These are phyloP conservation scores for Staurois parvus DNA, from an alignment of 2,797 vertebrate genomes.

Conservation along the genomic window DNA sequence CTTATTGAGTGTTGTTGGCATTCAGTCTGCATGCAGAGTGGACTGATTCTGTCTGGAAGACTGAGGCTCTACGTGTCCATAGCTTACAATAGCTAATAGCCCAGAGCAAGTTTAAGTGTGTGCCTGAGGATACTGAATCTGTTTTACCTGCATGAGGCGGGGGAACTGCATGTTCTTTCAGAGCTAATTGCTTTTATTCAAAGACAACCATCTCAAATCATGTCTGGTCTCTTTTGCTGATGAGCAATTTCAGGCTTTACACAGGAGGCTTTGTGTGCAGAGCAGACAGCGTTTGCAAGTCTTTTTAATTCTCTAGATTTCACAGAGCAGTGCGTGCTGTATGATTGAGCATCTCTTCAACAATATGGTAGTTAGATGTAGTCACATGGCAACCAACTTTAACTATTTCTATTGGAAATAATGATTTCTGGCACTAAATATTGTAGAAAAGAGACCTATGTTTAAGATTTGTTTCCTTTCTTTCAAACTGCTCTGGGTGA, in stretches of 20 bases:
- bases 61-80: constrained; percentile 54
- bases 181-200: constrained; percentile 76
- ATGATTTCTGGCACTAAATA: too few relatives aligned
- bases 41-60: constrained; percentile 57
- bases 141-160: constrained; percentile 61
- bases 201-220: constrained; percentile 71
- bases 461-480: too few relatives aligned
- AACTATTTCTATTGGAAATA: background rate
- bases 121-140: constrained; percentile 61
- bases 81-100: constrained; percentile 61
- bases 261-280: constrained; percentile 74
- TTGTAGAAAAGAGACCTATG: too few relatives aligned
- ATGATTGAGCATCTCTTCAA: constrained; percentile 56
- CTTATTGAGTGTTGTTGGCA: constrained; percentile 35
- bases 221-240: constrained; percentile 70
- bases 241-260: constrained; percentile 74
- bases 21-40: constrained; percentile 51
- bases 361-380: constrained; percentile 48
- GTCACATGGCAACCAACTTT: constrained; percentile 39
- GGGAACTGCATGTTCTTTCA: constrained; percentile 75
- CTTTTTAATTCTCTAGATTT: constrained; percentile 59
- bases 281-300: constrained; percentile 64
- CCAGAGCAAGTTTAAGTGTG: constrained; percentile 59
- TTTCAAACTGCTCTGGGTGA: too few relatives aligned
- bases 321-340: constrained; percentile 41